Evolutionary conservation across 92 coral and sea anemone species (phyloP), one percentile per base, ranked within the genome.

Genomic region (Actinernus sp.): DNA sequence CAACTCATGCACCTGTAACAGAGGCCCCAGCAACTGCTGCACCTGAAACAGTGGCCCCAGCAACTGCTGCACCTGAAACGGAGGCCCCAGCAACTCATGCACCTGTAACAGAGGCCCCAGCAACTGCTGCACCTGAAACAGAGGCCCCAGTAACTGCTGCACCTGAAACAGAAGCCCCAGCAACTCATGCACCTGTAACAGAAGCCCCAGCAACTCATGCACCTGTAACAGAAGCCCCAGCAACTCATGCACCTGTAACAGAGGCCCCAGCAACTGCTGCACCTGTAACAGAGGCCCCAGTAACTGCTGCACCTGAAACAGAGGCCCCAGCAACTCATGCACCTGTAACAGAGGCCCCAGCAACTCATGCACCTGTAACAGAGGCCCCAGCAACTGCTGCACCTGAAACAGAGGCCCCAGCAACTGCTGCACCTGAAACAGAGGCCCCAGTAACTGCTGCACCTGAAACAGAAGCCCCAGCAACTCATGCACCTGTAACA

Each of bases 1-100:
- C n/a, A n/a, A 45, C 52, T 17, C 18, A 6, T 45, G 52, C 52
- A 45, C 52, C 52, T 8, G 52, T 23, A n/a, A 55, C 61, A 3
- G n/a, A n/a, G n/a, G n/a, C n/a, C n/a, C n/a, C n/a, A n/a, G n/a
- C n/a, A n/a, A 55, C 61, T 5, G 36, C 5, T 8, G 38, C 61
- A 55, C 61, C 61, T 55, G 40, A 25, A 5, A n/a, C 19, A 11
- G 29, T 39, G 2, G 19, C 61, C 19, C 37, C 40, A 2, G 61
- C 1, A 26, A 55, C 61, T 23, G 38, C 6, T 23, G 38, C 61
- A 55, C 38, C 61, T 26, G 40, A 25, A 5, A 31, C 24, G 28
- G 39, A 13, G 5, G 14, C 61, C 38, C 14, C 36, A 1, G 40
- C 61, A 12, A n/a, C 37, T 23, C 61, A 36, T 30, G 61, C 13